phyloP scores from a whole-genome alignment of 1,140 invertebrate genomes.

The Harpegnathos saltator region DNA sequence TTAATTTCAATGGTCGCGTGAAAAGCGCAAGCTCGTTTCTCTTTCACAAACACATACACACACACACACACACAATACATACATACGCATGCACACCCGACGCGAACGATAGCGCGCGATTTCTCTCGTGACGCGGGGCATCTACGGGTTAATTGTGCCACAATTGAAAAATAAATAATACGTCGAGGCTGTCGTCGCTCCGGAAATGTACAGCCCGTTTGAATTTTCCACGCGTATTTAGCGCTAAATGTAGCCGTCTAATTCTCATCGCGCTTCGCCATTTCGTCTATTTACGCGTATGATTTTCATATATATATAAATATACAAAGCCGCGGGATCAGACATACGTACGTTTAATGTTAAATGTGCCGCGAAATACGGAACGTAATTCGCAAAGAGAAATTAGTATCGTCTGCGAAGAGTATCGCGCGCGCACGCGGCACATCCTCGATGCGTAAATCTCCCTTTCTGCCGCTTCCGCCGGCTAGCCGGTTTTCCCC shows the following conservation, averaged over 20 bases:
- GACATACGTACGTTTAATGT: neutral
- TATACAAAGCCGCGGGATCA: neutral
- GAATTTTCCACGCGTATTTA: constrained; percentile 57
- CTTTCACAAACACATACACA: too few relatives aligned
- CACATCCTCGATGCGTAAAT: neutral
- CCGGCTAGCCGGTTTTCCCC: neutral
- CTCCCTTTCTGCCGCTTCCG: neutral
- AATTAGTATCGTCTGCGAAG: constrained; percentile 13
- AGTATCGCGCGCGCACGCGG: neutral
- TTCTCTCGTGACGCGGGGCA: neutral
- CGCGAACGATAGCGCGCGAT: constrained; percentile 31
- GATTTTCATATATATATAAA: constrained; percentile 22
- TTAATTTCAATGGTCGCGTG: too few relatives aligned
- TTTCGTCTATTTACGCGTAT: constrained; percentile 17
- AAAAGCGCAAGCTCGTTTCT: too few relatives aligned
- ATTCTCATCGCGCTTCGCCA: constrained; percentile 36
- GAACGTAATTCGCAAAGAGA: neutral
- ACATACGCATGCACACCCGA: too few relatives aligned
- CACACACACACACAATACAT: too few relatives aligned
- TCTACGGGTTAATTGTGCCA: constrained; percentile 38
- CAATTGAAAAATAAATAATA: constrained; percentile 43
- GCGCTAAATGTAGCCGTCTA: constrained; percentile 47
- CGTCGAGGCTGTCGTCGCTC: neutral
- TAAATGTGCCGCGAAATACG: constrained; percentile 5
- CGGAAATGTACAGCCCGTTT: constrained; percentile 32